Evolutionary conservation across 1,140 invertebrate species (phyloP), one percentile per base, ranked within the genome.

Genomic region (Colletes gigas): DNA sequence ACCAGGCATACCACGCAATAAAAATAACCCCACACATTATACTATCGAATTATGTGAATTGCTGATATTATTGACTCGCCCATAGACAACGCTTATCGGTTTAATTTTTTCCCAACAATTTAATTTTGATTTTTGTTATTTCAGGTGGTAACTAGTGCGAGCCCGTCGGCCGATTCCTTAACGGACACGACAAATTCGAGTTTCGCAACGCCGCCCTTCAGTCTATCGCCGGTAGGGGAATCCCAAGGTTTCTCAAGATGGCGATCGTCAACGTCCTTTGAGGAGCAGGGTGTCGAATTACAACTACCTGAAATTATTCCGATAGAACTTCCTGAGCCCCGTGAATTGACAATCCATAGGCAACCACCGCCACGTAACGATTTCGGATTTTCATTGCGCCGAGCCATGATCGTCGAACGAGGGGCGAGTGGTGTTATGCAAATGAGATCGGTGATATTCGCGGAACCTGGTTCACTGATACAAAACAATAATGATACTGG

Each of bases 351-450:
- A 0, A 97, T 99, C 44, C 95, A 96, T 76, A 93, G 98, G 5
- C 97, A 97, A 88, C 96, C 97, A 74, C 95, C 96, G 21, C 96
- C 97, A 3, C 94, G 97, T 73, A 98, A 97, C 83, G 98, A 99
- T 92, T 99, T 99, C 92, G 98, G 98, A 1, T 99, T 99, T 90
- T 98, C 97, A 60, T 93, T 99, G 67, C 95, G 98, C n/a, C 95
- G 98, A 84, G 97, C 97, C 4, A 96, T 97, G 90, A 95, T 97
- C 59, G 94, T 97, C 71, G 96, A 97, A 89, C 93, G 96, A 19
- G 87, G 89, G 54, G 87, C 92, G 7, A 90, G 89, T 65, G 94
- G 94, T 78, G 92, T 94, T 63, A 94, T 93, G n/a, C 91, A 92
- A 93, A 94, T 96, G 91, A 95, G 96, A 82, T 95, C 97, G 50